Conservation (phyloP, 2,888 invertebrate species). For the Drosophila peninsularis region DNA sequence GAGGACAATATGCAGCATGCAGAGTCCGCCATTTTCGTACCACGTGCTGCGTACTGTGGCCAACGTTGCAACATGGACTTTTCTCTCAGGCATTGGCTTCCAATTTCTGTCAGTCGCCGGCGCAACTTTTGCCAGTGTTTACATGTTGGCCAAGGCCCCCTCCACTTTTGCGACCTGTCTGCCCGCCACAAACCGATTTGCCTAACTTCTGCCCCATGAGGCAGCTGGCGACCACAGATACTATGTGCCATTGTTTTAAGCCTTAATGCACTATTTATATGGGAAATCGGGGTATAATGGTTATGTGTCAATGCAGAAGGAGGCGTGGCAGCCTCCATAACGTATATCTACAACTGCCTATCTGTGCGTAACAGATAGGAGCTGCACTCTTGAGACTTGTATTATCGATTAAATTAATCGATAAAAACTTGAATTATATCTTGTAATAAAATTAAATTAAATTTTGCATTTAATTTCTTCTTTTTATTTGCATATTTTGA, state of each 20-base stretch:
- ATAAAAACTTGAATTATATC: too few relatives aligned
- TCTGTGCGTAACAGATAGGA: too few relatives aligned
- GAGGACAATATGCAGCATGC: constrained; percentile 5
- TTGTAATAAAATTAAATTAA: too few relatives aligned
- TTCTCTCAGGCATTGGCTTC: constrained; percentile 41
- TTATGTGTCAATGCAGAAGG: neutral
- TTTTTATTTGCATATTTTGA: too few relatives aligned
- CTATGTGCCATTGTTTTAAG: constrained; percentile 62
- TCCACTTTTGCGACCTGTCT: neutral
- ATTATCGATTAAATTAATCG: too few relatives aligned
- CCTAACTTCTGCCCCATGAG: neutral
- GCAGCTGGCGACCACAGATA: constrained; percentile 20
- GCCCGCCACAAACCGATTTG: neutral
- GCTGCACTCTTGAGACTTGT: too few relatives aligned
- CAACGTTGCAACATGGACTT: constrained; percentile 23
- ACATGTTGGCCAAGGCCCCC: constrained; percentile 30
- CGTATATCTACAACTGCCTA: too few relatives aligned
- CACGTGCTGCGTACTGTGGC: constrained; percentile 21
- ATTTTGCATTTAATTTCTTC: too few relatives aligned
- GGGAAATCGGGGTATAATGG: neutral
- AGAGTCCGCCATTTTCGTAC: constrained; percentile 21
- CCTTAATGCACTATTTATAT: constrained; percentile 17
- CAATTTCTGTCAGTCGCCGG: constrained; percentile 43
- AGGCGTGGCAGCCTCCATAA: neutral
- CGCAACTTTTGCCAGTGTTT: constrained; percentile 38